Percentiles rank a stretch among this genome's conserved stretches.
phyloP scores from a whole-genome alignment of 2,797 vertebrate genomes.

The Scolopax rusticola region DNA sequence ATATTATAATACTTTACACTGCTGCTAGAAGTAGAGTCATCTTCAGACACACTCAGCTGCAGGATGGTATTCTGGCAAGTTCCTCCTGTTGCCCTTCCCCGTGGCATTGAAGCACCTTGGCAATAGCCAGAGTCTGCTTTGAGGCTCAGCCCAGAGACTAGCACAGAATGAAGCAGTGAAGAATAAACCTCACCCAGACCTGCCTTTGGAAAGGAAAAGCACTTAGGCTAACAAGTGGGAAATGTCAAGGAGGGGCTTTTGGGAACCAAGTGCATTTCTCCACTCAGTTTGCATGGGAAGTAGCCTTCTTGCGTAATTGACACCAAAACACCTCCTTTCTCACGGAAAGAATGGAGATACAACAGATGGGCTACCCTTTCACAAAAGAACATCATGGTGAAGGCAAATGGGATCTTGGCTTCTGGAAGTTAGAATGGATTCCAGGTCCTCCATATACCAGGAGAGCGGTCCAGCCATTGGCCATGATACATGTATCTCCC shows the following conservation, averaged over 20 bases:
- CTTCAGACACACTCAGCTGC: neutral
- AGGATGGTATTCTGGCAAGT: neutral
- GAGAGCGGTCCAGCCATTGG: accelerated
- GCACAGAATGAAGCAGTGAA: neutral
- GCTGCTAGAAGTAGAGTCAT: neutral
- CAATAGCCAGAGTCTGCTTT: neutral
- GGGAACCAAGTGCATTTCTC: neutral
- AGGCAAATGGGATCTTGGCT: neutral
- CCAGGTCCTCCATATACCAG: neutral
- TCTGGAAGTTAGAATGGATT: neutral
- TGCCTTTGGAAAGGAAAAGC: neutral
- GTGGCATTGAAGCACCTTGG: neutral
- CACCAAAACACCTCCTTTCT: neutral
- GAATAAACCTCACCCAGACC: neutral
- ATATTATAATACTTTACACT: neutral
- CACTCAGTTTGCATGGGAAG: neutral
- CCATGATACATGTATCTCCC: accelerated
- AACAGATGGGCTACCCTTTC: neutral
- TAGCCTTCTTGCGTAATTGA: neutral
- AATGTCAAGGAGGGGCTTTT: neutral
- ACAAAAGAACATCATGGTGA: neutral
- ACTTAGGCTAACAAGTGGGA: neutral
- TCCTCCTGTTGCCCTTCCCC: neutral
- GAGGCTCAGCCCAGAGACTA: neutral
- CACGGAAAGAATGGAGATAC: neutral